Conservation (phyloP, 2,113 vertebrate species). For the Antechinus flavipes region DNA sequence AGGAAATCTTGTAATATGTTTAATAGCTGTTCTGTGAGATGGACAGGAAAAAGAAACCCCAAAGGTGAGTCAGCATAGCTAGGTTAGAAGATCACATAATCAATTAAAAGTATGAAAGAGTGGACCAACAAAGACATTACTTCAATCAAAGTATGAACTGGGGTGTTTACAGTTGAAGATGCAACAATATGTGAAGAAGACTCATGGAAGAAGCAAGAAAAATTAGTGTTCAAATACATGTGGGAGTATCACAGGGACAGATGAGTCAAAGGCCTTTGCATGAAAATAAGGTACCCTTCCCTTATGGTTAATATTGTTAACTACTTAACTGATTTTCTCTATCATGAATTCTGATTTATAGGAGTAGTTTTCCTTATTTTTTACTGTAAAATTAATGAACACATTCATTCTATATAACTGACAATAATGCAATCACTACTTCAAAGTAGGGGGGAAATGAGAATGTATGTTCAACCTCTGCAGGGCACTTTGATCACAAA, state of each 20-base stretch:
- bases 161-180: background rate
- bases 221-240: background rate
- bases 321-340: background rate
- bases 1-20: too few species aligned
- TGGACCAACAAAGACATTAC: background rate
- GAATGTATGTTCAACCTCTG: background rate
- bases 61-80: background rate
- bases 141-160: background rate
- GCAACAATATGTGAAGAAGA: background rate
- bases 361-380: background rate
- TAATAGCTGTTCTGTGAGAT: too few species aligned
- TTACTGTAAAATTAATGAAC: background rate
- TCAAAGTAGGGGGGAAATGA: background rate
- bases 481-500: background rate
- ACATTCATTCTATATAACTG: background rate
- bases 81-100: background rate
- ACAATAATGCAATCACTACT: background rate
- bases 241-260: background rate
- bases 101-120: background rate
- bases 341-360: background rate
- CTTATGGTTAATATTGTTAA: background rate
- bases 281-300: background rate
- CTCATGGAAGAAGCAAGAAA: background rate
- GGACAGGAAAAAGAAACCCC: background rate
- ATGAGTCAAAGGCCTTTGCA: background rate